Evolutionary conservation across 2,888 invertebrate species (phyloP), one percentile per base, ranked within the genome.

Genomic region (Rhamnusium bicolor): DNA sequence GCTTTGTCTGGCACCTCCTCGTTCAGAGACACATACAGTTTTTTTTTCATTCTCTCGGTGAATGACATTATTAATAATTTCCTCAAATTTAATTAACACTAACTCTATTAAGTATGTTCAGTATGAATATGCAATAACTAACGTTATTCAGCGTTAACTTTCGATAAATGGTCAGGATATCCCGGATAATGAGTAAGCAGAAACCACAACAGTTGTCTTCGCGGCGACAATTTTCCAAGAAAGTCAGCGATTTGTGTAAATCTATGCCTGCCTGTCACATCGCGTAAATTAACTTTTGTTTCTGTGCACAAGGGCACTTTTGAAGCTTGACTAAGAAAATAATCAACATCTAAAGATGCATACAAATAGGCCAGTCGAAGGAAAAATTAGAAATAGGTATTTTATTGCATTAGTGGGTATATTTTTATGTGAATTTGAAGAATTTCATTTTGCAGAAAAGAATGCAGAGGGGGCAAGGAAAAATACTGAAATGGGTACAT

Each of bases 141-240:
- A 6, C 54, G 54, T 54, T 24, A 21, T 27, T 24, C 24, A 54
- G 12, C 19, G 54, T 54, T 54, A 24, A 19, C n/a, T 24, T 7
- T 54, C 46, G 46, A 21, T 46, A 62, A 62, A 47, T 46, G 14
- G 46, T 8, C 18, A 63, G 63, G 63, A 63, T 27, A 63, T 63
- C 63, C 63, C 29, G 63, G 49, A 51, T 27, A 63, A 63, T 63
- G 63, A 63, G 63, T 63, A 63, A 63, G 49, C 63, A 49, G 51
- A 63, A 27, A 51, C 51, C 63, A 51, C 49, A 63, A 51, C 49
- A 29, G 63, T 27, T 27, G 62, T 24, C 24, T 32, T 49, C n/a
- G 24, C 46, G 47, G 49, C 49, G 63, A 63, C 51, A 16, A 16
- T 8, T 49, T 63, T 63, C 63, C 24, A 14, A 24, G 63, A 63